Evolutionary conservation across 2,888 invertebrate genomes (phyloP), one percentile per base, ranked within the genome.

Genomic region (Teleogryllus oceanicus): DNA sequence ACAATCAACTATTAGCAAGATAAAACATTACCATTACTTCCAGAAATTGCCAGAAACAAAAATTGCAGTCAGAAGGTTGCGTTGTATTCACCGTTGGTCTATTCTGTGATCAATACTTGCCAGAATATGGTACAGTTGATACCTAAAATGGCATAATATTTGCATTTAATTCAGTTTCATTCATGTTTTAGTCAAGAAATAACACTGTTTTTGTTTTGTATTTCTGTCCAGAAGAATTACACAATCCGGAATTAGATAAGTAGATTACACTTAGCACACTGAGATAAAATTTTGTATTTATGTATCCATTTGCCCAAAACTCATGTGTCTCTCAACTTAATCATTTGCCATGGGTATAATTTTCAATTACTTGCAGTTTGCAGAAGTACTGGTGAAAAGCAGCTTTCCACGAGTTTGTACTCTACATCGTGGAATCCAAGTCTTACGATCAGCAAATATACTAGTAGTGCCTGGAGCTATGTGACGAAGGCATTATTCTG

Each of bases 341-440:
- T 24, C 2, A 76, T 76, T 24, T 13, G 2, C 21, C 16, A 24
- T 21, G 11, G 8, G 0, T 24, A 8, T 20, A 24, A 10, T 18
- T 21, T 76, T 76, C 21, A 21, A 75, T 75, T 80, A 49, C 83
- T 88, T 88, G 79, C 88, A 97, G 95, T 96, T 97, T 90, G 95
- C 96, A 78, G 94, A 94, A 84, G 93, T 93, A 85, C 88, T 98
- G 82, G 91, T 98, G 77, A 91, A 92, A 82, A 93, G 95, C 85
- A 91, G 91, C 79, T 92, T 95, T 80, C 89, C 91, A 0, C 91
- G 93, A 85, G 95, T 97, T 10, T 96, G 96, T 86, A 92, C 94
- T 18, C 89, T 98, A 18, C 96, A 97, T 88, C 94, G 94, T 80
- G 97, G 97, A 76, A 94, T 96, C 84, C 91, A 94, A 83, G 92